These are phyloP conservation scores for Jaculus jaculus DNA, from an alignment of 2,113 vertebrate genomes.

Conservation along the genomic window DNA sequence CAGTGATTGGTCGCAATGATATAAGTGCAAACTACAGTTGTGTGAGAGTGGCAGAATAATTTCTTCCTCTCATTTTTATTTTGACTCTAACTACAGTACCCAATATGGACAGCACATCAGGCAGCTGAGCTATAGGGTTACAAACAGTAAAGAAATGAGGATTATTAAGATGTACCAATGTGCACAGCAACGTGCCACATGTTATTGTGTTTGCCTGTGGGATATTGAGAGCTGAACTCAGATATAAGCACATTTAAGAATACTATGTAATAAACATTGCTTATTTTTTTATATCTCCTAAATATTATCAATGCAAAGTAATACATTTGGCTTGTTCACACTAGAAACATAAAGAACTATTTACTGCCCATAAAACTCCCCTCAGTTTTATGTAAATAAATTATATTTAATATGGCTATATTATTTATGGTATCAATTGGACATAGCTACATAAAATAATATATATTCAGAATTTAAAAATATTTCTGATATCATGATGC, in stretches of 20 bases:
- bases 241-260: not conserved
- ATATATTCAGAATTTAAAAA: not conserved
- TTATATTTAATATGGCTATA: not conserved
- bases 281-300: not conserved
- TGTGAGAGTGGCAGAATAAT: not conserved
- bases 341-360: not conserved
- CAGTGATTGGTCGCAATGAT: not conserved
- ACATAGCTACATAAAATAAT: not conserved
- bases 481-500: not conserved
- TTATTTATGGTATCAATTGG: not conserved
- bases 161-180: not conserved
- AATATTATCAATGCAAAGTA: not conserved
- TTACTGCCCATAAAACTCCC: not conserved
- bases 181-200: accelerated
- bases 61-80: not conserved
- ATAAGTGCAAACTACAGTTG: too few relatives aligned
- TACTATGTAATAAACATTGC: not conserved
- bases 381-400: not conserved
- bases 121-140: not conserved
- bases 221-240: not conserved
- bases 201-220: not conserved
- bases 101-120: accelerated
- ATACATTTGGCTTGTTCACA: not conserved
- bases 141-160: not conserved
- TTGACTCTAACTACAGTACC: not conserved